Evolutionary conservation across 2,113 vertebrate species (phyloP).

Genomic region (Amblyopsis rosae): DNA sequence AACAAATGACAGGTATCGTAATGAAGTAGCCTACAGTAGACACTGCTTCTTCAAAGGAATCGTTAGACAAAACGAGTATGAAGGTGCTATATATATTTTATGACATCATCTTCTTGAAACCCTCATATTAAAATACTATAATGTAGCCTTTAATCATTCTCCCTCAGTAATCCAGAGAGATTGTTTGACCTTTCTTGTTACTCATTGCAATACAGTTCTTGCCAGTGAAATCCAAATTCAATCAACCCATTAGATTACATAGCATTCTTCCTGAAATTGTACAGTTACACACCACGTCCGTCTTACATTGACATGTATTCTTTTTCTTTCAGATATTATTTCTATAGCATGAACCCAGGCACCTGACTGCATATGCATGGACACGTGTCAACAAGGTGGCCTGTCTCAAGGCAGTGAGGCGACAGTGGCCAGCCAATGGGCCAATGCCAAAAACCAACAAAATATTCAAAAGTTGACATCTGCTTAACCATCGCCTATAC

Average conservation of each 20-base stretch:
- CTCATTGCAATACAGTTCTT: slow-evolving; percentile 14
- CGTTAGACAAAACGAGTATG: neutral
- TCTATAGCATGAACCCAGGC: slow-evolving; percentile 3
- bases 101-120: neutral
- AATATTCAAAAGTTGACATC: slow-evolving; percentile 33
- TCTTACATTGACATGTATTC: too few relatives aligned
- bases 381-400: slow-evolving; percentile 26
- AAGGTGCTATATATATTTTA: neutral
- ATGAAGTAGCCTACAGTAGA: neutral
- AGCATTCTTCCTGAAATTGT: neutral
- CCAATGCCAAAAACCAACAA: neutral
- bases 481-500: slow-evolving; percentile 14
- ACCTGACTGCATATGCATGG: slow-evolving; percentile 15
- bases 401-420: neutral
- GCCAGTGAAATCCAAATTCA: slow-evolving; percentile 4
- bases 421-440: neutral
- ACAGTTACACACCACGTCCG: too few relatives aligned
- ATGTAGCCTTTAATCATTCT: neutral
- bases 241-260: neutral
- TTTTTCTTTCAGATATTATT: neutral
- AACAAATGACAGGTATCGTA: slow-evolving; percentile 4
- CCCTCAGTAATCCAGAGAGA: slow-evolving; percentile 4
- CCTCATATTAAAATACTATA: too few relatives aligned
- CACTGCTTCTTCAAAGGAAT: slow-evolving; percentile 32
- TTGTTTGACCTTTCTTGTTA: neutral